Percentiles rank a stretch among this genome's conserved stretches.
These are phyloP conservation scores for Carollia perspicillata DNA, from an alignment of 2,113 vertebrate species.

Conservation along the genomic window DNA sequence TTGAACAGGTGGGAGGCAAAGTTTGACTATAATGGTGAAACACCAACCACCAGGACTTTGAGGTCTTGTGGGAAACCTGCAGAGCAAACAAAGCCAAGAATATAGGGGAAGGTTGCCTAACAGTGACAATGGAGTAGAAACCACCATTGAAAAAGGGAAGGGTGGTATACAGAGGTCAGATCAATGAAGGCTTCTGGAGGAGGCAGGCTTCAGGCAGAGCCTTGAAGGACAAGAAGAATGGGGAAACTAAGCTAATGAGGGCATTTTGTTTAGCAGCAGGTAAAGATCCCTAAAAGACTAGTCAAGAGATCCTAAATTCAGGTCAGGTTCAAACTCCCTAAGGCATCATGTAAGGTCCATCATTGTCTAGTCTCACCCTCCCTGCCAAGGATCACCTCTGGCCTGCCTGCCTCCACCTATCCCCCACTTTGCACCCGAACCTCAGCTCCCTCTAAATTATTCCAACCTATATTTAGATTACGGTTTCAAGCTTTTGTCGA, in stretches of 20 bases:
- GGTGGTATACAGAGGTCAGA: neutral
- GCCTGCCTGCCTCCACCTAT: neutral
- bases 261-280: neutral
- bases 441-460: neutral
- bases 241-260: neutral
- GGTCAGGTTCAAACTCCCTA: neutral
- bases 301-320: neutral
- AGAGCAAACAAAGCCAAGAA: neutral
- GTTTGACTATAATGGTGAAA: neutral
- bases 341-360: neutral
- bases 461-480: too few species aligned
- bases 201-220: neutral
- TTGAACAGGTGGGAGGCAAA: fast-evolving
- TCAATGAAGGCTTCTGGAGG: neutral
- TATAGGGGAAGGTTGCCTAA: neutral
- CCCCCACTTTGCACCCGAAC: neutral
- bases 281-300: neutral
- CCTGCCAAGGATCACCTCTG: neutral
- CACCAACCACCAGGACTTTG: neutral
- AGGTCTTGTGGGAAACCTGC: neutral
- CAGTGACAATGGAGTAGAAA: neutral
- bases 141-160: neutral
- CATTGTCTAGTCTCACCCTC: neutral
- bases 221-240: neutral
- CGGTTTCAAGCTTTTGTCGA: neutral